Conservation (phyloP, 1,140 invertebrate species). For the Bicyclus anynana region DNA sequence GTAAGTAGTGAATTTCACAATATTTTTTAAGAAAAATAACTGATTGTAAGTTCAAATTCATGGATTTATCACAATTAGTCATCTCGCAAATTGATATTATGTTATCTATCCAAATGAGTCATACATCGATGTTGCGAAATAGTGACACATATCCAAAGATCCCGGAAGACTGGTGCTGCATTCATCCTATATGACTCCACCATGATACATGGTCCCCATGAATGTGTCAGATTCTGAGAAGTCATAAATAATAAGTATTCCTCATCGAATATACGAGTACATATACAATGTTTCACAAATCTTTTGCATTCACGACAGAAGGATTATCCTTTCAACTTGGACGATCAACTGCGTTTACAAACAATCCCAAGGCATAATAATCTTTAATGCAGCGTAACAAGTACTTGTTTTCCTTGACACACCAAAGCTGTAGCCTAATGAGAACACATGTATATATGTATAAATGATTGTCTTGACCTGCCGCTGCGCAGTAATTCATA, state of each 20-base stretch:
- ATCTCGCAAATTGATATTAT: slow-evolving; percentile 23
- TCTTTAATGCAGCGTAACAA: slow-evolving; percentile 2
- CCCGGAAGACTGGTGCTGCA: slow-evolving; percentile 31
- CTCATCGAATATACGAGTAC: not conserved
- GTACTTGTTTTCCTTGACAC: slow-evolving; percentile 9
- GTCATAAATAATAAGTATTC: not conserved
- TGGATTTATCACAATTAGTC: slow-evolving; percentile 28
- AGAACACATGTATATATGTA: slow-evolving; percentile 24
- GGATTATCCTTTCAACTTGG: not conserved
- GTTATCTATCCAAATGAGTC: slow-evolving; percentile 46
- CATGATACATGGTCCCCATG: not conserved
- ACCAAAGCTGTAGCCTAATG: slow-evolving; percentile 17
- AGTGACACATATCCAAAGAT: slow-evolving; percentile 46
- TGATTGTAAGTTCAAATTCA: slow-evolving; percentile 1
- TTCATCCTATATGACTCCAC: slow-evolving; percentile 6
- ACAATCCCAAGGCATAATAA: not conserved
- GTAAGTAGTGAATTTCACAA: not conserved
- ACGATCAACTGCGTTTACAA: not conserved
- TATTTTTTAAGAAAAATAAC: not conserved
- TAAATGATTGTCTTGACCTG: slow-evolving; percentile 36
- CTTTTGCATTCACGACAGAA: not conserved
- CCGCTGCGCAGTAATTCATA: slow-evolving; percentile 47
- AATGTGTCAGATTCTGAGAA: slow-evolving; percentile 11
- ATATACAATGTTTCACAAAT: not conserved
- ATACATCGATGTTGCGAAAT: slow-evolving; percentile 49